A percentile compares a stretch with the other conserved stretches of the same genome.
These are phyloP conservation scores for Eonycteris spelaea DNA, from an alignment of 2,113 vertebrate genomes.

Conservation along the genomic window DNA sequence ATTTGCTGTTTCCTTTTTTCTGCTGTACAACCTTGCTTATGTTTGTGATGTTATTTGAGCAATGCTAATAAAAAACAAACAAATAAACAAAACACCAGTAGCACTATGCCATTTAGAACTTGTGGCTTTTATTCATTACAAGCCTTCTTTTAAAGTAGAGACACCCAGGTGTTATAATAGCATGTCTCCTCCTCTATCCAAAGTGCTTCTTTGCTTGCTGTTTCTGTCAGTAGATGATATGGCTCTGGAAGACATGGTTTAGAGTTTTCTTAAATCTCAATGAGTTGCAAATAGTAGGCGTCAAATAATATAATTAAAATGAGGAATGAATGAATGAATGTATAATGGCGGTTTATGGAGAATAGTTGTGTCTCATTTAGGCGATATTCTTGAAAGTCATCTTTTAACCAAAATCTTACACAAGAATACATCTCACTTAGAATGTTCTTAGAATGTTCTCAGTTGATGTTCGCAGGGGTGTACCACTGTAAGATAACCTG, in stretches of 20 bases:
- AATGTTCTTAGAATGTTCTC: not conserved
- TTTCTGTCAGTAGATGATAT: not conserved
- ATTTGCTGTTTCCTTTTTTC: not conserved
- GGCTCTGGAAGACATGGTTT: not conserved
- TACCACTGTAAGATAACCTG: not conserved
- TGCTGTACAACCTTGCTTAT: not conserved
- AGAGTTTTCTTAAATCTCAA: not conserved
- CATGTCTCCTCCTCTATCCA: not conserved
- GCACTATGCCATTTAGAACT: not conserved
- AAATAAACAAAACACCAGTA: not conserved
- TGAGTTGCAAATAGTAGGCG: not conserved
- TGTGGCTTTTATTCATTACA: not conserved
- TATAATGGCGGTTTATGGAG: not conserved
- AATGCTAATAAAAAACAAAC: not conserved
- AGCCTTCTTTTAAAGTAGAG: not conserved
- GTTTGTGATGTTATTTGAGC: slow-evolving; percentile 31
- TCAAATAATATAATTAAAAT: slow-evolving; percentile 17
- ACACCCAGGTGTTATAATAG: not conserved
- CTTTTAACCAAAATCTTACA: not conserved
- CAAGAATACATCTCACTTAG: not conserved
- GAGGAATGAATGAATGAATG: not conserved
- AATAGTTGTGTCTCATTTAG: not conserved
- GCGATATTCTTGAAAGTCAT: not conserved
- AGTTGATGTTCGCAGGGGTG: not conserved
- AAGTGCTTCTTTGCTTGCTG: not conserved